phyloP scores from a whole-genome alignment of 2,797 vertebrate species.

The Platyrinchus mystaceus region DNA sequence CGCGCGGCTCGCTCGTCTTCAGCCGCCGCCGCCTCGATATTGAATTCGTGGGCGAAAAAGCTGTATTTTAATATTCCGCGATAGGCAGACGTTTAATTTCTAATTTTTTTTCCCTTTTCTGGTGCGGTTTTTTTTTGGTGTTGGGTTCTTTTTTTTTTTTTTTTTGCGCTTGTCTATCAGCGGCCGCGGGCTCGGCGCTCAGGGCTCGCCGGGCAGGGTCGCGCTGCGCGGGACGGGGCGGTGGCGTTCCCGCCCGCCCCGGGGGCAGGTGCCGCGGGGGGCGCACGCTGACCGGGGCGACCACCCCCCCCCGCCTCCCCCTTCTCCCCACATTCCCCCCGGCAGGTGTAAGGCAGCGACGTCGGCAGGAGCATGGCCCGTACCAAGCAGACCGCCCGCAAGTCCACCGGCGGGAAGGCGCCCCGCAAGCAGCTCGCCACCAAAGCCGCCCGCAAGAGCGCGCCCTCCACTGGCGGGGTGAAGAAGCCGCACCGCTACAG shows the following conservation, averaged over 20 bases:
- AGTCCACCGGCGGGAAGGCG: slow-evolving; percentile 82
- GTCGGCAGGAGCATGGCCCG: slow-evolving; percentile 76
- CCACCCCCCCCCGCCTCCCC: too few relatives aligned
- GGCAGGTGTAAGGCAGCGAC: slow-evolving; percentile 71
- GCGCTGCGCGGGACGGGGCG: neutral
- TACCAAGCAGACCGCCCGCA: slow-evolving; percentile 82
- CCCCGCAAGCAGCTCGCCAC: slow-evolving; percentile 84
- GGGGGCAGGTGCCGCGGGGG: neutral
- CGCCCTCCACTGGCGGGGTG: slow-evolving; percentile 83
- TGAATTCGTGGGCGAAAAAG: neutral
- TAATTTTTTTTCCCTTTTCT: neutral
- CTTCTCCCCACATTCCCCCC: neutral
- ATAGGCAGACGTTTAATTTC: slow-evolving; percentile 19
- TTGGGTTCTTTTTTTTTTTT: neutral
- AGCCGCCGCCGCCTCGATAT: slow-evolving; percentile 1
- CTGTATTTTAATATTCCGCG: neutral
- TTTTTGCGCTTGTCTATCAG: neutral
- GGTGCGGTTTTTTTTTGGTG: neutral
- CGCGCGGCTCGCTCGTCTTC: slow-evolving; percentile 8
- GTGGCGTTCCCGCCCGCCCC: neutral
- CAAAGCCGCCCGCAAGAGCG: slow-evolving; percentile 83
- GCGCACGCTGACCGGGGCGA: neutral
- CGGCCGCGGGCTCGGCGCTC: neutral
- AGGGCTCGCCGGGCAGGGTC: neutral
- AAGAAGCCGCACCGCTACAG: slow-evolving; percentile 85